Conservation (phyloP, 2,888 invertebrate genomes). For the Trilocha varians region DNA sequence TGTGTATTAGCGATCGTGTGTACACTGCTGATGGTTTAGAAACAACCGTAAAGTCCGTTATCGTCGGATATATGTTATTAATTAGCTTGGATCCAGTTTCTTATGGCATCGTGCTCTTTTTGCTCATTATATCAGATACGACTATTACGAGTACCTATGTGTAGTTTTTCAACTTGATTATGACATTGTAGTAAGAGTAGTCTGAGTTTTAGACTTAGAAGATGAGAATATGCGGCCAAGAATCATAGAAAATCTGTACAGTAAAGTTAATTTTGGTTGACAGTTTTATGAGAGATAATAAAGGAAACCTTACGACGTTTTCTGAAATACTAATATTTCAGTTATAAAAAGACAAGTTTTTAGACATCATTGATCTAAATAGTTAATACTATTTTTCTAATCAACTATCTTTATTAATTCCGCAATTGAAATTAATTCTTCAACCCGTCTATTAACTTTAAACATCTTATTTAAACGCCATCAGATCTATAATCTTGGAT, state of each 20-base stretch:
- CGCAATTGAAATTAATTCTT: too few relatives aligned
- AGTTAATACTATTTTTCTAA: too few relatives aligned
- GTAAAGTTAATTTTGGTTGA: too few relatives aligned
- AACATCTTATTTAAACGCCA: conserved; percentile 11
- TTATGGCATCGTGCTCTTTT: conserved; percentile 22
- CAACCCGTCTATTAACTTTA: conserved; percentile 16
- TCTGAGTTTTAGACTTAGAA: background rate
- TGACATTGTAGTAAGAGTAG: too few relatives aligned
- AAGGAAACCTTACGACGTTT: too few relatives aligned
- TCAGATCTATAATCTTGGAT: conserved; percentile 19
- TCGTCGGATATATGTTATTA: conserved; percentile 37
- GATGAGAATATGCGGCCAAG: too few relatives aligned
- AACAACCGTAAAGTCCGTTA: conserved; percentile 36
- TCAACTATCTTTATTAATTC: too few relatives aligned
- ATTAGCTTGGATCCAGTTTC: conserved; percentile 25
- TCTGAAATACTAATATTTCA: too few relatives aligned
- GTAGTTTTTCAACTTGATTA: background rate
- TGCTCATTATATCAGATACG: conserved; percentile 19
- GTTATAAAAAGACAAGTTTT: too few relatives aligned
- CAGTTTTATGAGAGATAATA: too few relatives aligned
- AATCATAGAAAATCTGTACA: too few relatives aligned
- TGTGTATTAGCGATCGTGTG: conserved; percentile 24
- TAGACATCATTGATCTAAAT: too few relatives aligned
- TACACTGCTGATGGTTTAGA: conserved; percentile 21
- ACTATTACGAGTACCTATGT: background rate